Base-by-base conservation (phyloP, 2,888 invertebrate genomes). In the Rapana venosa region DNA sequence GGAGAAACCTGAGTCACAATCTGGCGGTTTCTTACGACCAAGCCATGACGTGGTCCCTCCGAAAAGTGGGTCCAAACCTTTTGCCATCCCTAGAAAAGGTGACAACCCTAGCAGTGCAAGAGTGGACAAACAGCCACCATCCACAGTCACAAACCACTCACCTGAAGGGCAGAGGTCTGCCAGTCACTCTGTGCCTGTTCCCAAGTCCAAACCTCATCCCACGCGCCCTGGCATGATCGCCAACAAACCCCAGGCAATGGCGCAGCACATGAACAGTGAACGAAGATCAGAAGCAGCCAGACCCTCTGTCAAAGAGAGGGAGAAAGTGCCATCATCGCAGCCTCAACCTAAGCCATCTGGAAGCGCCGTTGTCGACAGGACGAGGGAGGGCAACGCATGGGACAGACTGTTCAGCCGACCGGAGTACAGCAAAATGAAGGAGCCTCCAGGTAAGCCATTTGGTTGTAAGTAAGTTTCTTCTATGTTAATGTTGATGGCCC, bases 381-480 rank as follows among this genome's bases (percentile, higher is more conserved):
- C 32, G 20, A 83, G 35, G 35, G 70, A 17, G 58, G 30, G 70
- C 2, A 89, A 89, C 30, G 89, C 85, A 1, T 89, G 89, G 89
- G 89, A 89, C 5, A 47, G 74, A 8, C 85, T 89, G 35, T 89
- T 89, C 77, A 89, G 74, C 47, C 30, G 89, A 74, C 89, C 89
- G 1, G 89, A 89, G 74, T 89, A 89, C 58, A 66, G 85, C 56
- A 85, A 58, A 30, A 70, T 83, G 74, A 85, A 30, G 26, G 61
- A 61, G 36, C 32, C 79, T 13, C 88, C 81, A 88, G 83, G 88
- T 88, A 15, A 61, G 61, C 77, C 11, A 17, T 77, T 36, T 61
- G 61, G 22, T 8, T 79, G 8, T 47, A 47, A 47, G 8, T 47
- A 47, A 47, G 8, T 47, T 47, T 47, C 47, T 47, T 8, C 47